These are phyloP conservation scores for Arrhamphus sclerolepis DNA, from an alignment of 2,797 vertebrate species.

Conservation along the genomic window DNA sequence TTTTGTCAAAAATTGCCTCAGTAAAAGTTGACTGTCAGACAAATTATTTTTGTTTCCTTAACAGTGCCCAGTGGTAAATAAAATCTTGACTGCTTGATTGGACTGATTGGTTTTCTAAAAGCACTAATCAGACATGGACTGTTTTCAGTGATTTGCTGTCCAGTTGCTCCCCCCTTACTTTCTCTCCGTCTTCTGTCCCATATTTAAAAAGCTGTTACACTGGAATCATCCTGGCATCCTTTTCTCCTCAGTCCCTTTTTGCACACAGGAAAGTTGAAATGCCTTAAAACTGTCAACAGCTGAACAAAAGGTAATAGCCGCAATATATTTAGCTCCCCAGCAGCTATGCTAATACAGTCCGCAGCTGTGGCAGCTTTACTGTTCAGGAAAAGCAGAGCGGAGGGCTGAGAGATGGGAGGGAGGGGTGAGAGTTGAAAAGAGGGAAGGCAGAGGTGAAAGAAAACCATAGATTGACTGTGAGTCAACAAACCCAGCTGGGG, in stretches of 20 bases:
- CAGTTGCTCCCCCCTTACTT: constrained; percentile 48
- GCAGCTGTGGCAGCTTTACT: constrained; percentile 98
- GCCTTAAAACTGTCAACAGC: constrained; percentile 91
- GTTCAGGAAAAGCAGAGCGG: constrained; percentile 76
- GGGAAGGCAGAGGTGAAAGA: constrained; percentile 77
- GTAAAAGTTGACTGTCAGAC: too few relatives aligned
- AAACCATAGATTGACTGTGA: constrained; percentile 88
- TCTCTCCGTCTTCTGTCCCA: constrained; percentile 71
- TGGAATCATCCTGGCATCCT: constrained; percentile 82
- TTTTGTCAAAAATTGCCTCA: not conserved
- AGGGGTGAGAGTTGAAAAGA: constrained; percentile 60
- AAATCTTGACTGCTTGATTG: not conserved
- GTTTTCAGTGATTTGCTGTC: constrained; percentile 33
- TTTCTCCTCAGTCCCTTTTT: constrained; percentile 75
- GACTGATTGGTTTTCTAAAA: not conserved
- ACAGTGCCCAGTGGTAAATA: not conserved
- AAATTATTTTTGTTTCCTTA: not conserved
- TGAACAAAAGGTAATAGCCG: constrained; percentile 89
- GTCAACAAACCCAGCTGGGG: constrained; percentile 98
- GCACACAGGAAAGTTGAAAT: constrained; percentile 83
- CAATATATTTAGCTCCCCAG: constrained; percentile 88
- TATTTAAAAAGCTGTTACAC: constrained; percentile 93
- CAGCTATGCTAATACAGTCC: constrained; percentile 91
- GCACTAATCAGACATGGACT: constrained; percentile 18
- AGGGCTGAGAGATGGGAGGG: constrained; percentile 46